Base-by-base conservation (phyloP, 2,888 invertebrate genomes). In the Chloroclystis v-ata region DNA sequence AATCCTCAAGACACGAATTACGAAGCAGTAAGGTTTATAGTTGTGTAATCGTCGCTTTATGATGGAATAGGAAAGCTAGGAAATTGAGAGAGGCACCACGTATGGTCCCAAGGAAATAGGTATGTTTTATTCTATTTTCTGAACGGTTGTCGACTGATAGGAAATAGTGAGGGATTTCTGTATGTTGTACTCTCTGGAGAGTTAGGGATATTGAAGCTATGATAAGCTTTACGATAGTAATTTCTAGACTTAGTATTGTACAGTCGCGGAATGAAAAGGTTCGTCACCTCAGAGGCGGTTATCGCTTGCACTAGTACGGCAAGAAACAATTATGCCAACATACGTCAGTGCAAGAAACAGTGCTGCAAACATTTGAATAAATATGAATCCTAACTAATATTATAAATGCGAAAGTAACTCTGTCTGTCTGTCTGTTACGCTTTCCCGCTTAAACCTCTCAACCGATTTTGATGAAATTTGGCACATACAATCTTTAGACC, bases 61-160 rank as follows among this genome's bases (percentile, higher is more conserved):
- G 11, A 16, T 4, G 11, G 42, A 32, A 43, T 30, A 30, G 51
- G 59, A 61, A 62, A 55, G 58, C 62, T 61, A 68, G 67, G 67
- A 75, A 73, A 65, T 66, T 62, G 64, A 67, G 65, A 67, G 67
- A 67, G 66, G 61, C 65, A 67, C 66, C 61, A 65, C 60, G 61
- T 67, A 66, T 57, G 61, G 70, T 68, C 72, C 65, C 67, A 60
- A 71, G 78, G 75, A 80, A 76, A 79, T 78, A 73, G 72, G 69
- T 58, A 64, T 72, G 71, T 77, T 76, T 77, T 77, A 75, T 75
- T 75, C 68, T 70, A 74, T 77, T 79, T 75, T 66, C 60, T 54
- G 61, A 69, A 69, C 67, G 68, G 71, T 72, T 74, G 72, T 70
- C 68, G 72, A 67, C 66, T 54, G 65, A 65, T 67, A 64, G 62